Conservation (phyloP, 2,113 vertebrate genomes). For the Actenoides hombroni region DNA sequence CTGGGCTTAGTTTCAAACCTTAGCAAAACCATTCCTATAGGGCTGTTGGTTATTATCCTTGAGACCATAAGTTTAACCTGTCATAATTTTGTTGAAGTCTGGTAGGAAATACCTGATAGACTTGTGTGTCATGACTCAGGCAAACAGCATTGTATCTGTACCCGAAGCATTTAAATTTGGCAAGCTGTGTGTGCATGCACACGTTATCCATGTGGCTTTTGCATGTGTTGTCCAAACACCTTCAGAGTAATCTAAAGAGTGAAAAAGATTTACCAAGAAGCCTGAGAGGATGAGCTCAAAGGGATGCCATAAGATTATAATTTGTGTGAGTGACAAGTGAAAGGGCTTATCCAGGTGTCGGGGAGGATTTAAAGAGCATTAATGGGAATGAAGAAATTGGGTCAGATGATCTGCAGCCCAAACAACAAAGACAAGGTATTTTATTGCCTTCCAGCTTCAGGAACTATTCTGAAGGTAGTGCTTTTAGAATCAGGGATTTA, state of each 20-base stretch:
- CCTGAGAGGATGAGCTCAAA: not conserved
- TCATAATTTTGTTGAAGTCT: not conserved
- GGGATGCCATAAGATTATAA: not conserved
- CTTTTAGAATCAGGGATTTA: not conserved
- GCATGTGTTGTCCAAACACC: no score
- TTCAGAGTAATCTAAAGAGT: not conserved
- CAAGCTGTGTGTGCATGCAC: accelerated
- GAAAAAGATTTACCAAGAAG: not conserved
- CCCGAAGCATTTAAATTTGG: not conserved
- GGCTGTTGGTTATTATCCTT: not conserved
- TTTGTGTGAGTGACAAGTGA: not conserved
- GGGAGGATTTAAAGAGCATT: conserved; percentile 7
- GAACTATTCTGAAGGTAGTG: not conserved
- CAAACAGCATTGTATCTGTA: not conserved
- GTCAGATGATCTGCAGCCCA: not conserved
- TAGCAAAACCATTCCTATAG: not conserved
- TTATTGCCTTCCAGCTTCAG: not conserved
- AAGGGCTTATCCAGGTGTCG: not conserved
- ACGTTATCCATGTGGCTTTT: not conserved
- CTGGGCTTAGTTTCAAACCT: not conserved
- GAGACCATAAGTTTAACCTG: not conserved
- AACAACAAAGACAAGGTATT: not conserved
- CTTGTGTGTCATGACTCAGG: accelerated
- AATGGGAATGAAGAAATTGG: conserved; percentile 10
- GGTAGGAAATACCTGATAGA: not conserved